Evolutionary conservation across 1,140 invertebrate genomes (phyloP).

Genomic region (Drosophila nasuta): DNA sequence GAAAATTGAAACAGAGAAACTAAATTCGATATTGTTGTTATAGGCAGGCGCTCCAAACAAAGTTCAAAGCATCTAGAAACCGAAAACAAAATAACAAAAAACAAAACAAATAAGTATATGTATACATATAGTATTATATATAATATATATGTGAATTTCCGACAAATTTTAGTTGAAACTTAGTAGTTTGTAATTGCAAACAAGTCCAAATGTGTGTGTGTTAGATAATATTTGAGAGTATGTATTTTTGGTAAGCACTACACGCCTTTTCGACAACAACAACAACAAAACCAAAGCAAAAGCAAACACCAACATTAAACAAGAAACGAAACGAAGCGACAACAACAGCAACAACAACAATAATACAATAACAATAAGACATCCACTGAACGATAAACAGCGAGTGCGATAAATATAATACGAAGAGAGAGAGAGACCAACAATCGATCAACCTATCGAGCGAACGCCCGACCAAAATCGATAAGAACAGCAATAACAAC

Average conservation of each 20-base stretch:
- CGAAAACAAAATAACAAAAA: neutral
- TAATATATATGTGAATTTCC: slow-evolving; percentile 1
- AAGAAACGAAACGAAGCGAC: slow-evolving; percentile 4
- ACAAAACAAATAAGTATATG: neutral
- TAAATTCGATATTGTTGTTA: slow-evolving; percentile 27
- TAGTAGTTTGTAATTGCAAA: slow-evolving; percentile 35
- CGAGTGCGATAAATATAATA: neutral
- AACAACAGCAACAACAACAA: slow-evolving; percentile 29
- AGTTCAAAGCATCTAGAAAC: slow-evolving; percentile 37
- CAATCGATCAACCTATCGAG: neutral
- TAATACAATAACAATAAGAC: slow-evolving; percentile 3
- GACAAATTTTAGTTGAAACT: slow-evolving; percentile 31
- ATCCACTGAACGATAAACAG: neutral
- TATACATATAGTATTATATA: neutral
- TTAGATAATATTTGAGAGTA: slow-evolving; percentile 40
- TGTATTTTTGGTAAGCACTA: slow-evolving; percentile 53
- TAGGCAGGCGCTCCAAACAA: slow-evolving; percentile 47
- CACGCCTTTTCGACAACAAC: slow-evolving; percentile 27
- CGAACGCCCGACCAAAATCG: neutral
- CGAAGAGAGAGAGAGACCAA: slow-evolving; percentile 2
- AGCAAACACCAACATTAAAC: slow-evolving; percentile 1
- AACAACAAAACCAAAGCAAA: slow-evolving; percentile 9
- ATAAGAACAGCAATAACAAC: neutral
- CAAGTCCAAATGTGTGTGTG: slow-evolving; percentile 45
- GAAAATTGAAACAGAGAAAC: neutral